Evolutionary conservation across 2,113 vertebrate genomes (phyloP).

Genomic region (Myrmecophaga tridactyla): DNA sequence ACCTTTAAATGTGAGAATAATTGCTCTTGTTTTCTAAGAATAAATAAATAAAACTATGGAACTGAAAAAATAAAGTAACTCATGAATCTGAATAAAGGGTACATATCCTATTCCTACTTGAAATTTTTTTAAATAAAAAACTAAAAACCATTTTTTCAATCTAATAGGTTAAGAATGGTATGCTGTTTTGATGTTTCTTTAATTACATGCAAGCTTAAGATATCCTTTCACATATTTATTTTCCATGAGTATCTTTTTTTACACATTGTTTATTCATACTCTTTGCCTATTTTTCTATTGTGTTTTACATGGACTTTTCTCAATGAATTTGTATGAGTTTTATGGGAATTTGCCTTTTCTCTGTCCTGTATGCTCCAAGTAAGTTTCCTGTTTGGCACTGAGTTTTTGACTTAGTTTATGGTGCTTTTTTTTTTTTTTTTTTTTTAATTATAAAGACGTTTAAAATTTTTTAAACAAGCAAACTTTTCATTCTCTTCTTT

Average conservation of each 20-base stretch:
- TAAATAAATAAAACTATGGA: constrained; percentile 58
- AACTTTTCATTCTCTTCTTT: neutral
- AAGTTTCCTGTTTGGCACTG: neutral
- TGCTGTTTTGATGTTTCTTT: neutral
- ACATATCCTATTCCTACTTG: neutral
- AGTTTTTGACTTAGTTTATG: neutral
- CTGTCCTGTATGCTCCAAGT: neutral
- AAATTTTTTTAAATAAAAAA: neutral
- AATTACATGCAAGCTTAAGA: neutral
- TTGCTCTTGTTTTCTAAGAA: constrained; percentile 69
- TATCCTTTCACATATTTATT: neutral
- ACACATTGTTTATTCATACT: neutral
- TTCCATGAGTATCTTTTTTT: neutral
- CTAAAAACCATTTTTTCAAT: neutral
- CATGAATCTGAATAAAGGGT: neutral
- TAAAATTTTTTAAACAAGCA: neutral
- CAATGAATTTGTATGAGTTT: neutral
- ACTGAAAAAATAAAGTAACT: too few species aligned
- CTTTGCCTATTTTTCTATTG: neutral
- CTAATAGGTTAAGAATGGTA: neutral
- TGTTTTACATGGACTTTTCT: neutral
- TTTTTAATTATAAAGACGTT: neutral
- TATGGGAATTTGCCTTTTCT: neutral
- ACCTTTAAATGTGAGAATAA: constrained; percentile 62
- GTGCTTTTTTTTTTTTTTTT: neutral